Evolutionary conservation across 1,140 invertebrate species (phyloP), one percentile per base, ranked within the genome.

Genomic region (Psix sp.): DNA sequence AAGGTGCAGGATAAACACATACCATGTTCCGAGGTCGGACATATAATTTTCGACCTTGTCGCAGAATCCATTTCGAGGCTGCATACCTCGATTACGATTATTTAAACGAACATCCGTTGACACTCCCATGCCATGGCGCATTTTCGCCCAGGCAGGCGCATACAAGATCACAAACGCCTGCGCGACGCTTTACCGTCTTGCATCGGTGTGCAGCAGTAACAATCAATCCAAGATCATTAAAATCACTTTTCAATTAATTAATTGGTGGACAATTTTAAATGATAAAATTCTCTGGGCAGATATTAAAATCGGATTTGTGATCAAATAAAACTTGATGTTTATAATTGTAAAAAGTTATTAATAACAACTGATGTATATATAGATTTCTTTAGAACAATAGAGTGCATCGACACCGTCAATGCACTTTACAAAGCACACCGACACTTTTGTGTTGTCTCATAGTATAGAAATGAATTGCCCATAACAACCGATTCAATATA

Each of bases 21-120:
- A 90, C 91, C 91, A 91, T 87, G 90, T 89, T 82, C 90, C 89
- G 18, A 91, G 85, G 77, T 92, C 91, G 21, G 89, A 90, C 80
- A 91, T 87, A 82, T 91, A 91, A 80, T 88, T 87, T 78, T 91
- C 90, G 60, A 91, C 87, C 88, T 90, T 91, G 80, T 91, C 89
- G 85, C 90, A 91, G 78, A 91, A 87, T 78, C 87, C 88, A 48
- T 84, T 81, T 46, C 79, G 78, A 54, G 82, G 74, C 72, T 81
- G 82, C 79, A 85, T 84, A 63, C 70, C 77, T 38, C 70, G 46
- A 77, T 81, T 85, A 78, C 82, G 77, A 75, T 74, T 70, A 52
- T 67, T 72, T 73, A 74, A 79, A 74, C 82, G 83, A 78, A 77
- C 80, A 71, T 77, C 66, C 73, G 75, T 59, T 78, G 83, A 84